phyloP scores from a whole-genome alignment of 2,888 invertebrate species.

The Hesperia comma region DNA sequence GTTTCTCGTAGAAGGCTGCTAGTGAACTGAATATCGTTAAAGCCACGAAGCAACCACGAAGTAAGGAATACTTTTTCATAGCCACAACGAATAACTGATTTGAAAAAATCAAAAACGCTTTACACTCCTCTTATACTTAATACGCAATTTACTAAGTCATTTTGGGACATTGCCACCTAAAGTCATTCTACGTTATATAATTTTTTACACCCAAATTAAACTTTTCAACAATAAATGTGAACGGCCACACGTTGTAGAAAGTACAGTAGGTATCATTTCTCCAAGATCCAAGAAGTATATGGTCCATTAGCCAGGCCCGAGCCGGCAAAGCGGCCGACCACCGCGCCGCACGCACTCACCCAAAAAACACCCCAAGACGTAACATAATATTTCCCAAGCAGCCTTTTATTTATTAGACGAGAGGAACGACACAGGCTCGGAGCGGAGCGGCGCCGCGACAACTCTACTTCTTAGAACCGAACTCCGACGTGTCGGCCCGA shows the following conservation, averaged over 20 bases:
- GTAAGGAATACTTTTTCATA: not conserved
- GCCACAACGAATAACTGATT: too few species aligned
- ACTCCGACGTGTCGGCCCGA: conserved; percentile 71
- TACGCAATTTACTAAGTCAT: too few species aligned
- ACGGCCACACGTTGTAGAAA: conserved; percentile 18
- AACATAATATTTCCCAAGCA: conserved; percentile 83
- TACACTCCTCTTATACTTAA: too few species aligned
- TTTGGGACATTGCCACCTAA: too few species aligned
- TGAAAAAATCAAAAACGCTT: too few species aligned
- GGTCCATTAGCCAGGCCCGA: conserved; percentile 66
- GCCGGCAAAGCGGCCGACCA: conserved; percentile 67
- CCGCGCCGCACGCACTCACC: conserved; percentile 64
- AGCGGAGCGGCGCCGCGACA: conserved; percentile 77
- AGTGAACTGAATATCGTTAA: conserved; percentile 18
- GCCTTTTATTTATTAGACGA: conserved; percentile 81
- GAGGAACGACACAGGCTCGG: conserved; percentile 50
- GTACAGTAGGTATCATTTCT: conserved; percentile 30
- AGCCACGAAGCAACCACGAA: not conserved
- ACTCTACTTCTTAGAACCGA: conserved; percentile 76
- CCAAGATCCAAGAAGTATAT: conserved; percentile 40
- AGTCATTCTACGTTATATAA: too few species aligned
- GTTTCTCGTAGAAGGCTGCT: conserved; percentile 24
- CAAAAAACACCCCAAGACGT: conserved; percentile 77
- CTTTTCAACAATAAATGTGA: not conserved
- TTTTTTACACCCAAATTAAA: not conserved